Conservation (phyloP, 2,797 vertebrate genomes). For the Gephyroberyx darwinii region DNA sequence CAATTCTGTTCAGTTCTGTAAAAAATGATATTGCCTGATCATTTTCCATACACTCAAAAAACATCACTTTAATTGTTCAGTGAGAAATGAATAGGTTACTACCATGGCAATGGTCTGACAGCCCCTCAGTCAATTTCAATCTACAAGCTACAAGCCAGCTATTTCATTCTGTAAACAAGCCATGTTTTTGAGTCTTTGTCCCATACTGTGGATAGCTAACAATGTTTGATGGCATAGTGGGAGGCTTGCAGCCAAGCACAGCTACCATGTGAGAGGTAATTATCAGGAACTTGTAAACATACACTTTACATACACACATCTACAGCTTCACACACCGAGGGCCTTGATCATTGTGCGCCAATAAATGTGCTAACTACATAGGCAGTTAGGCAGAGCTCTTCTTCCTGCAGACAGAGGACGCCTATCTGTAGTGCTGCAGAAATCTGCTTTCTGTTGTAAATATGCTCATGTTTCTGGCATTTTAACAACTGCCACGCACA, state of each 20-base stretch:
- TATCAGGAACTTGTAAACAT: constrained; percentile 50
- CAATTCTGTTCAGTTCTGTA: constrained; percentile 33
- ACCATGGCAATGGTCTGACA: constrained; percentile 43
- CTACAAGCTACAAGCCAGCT: constrained; percentile 31
- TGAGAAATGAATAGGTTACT: constrained; percentile 51
- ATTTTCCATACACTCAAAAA: constrained; percentile 50
- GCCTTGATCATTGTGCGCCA: constrained; percentile 42
- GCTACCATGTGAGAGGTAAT: constrained; percentile 45
- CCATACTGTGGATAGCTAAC: constrained; percentile 55
- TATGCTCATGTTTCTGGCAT: constrained; percentile 64
- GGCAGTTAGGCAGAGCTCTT: constrained; percentile 46
- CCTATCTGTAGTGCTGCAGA: constrained; percentile 53
- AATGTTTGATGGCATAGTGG: constrained; percentile 44
- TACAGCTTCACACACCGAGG: constrained; percentile 17
- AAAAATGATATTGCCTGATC: constrained; percentile 45
- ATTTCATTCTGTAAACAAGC: constrained; percentile 66
- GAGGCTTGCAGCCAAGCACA: constrained; percentile 38
- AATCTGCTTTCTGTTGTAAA: constrained; percentile 67
- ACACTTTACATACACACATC: constrained; percentile 41
- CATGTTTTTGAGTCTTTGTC: constrained; percentile 48
- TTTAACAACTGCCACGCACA: constrained; percentile 66
- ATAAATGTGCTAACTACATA: constrained; percentile 49
- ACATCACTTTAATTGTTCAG: constrained; percentile 41
- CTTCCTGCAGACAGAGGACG: constrained; percentile 60
- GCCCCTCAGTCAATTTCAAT: constrained; percentile 62